Conservation (phyloP, 2,113 vertebrate genomes). For the Podarcis raffonei region DNA sequence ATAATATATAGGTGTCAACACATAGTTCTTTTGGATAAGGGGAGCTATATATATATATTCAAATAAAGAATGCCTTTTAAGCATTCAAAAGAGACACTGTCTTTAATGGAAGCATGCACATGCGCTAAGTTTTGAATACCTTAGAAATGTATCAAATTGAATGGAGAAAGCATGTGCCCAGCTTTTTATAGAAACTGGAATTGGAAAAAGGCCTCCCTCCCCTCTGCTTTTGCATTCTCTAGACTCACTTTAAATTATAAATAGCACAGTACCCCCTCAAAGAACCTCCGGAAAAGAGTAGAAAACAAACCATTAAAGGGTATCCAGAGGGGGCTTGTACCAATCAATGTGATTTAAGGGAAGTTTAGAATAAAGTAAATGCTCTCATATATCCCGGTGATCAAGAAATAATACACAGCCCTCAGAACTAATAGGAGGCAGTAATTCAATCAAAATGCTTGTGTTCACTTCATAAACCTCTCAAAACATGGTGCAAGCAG, state of each 20-base stretch:
- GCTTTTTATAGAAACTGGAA: constrained; percentile 54
- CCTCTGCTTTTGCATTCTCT: constrained; percentile 31
- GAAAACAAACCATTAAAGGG: constrained; percentile 36
- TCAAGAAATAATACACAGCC: constrained; percentile 65
- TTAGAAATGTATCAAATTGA: constrained; percentile 54
- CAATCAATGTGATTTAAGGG: constrained; percentile 45
- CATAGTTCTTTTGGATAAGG: constrained; percentile 28
- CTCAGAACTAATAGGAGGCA: constrained; percentile 62
- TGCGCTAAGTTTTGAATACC: constrained; percentile 62
- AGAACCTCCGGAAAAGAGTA: constrained; percentile 30
- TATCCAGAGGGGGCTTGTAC: constrained; percentile 18
- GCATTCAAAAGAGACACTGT: constrained; percentile 8
- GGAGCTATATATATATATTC: constrained; percentile 26
- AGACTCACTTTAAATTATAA: constrained; percentile 48
- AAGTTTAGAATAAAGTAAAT: constrained; percentile 50
- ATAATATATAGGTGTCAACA: constrained; percentile 50
- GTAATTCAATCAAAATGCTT: constrained; percentile 67
- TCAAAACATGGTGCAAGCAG: constrained; percentile 41
- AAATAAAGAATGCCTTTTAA: constrained; percentile 28
- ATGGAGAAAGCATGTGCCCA: constrained; percentile 58
- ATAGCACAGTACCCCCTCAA: constrained; percentile 19
- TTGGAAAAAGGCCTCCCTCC: constrained; percentile 24
- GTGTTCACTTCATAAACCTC: constrained; percentile 65
- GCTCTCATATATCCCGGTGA: constrained; percentile 59
- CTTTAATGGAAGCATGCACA: constrained; percentile 39